A percentile compares a stretch with the other conserved stretches of the same genome.
These are phyloP conservation scores for Drosophila paranaensis DNA, from an alignment of 2,888 invertebrate genomes.

Conservation along the genomic window DNA sequence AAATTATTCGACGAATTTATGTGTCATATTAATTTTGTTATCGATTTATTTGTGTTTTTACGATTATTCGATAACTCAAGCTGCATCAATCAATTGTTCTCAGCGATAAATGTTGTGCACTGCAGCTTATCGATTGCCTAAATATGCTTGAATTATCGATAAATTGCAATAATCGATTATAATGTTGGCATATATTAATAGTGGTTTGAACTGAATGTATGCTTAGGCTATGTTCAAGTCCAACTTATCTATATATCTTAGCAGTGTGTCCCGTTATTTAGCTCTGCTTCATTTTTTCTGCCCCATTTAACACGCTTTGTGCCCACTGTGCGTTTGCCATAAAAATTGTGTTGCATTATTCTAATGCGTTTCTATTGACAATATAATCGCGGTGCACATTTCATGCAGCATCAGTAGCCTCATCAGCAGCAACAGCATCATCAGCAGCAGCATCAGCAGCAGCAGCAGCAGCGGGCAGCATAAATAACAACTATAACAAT, in stretches of 20 bases:
- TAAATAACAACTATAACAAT: conserved; percentile 72
- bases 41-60: background rate
- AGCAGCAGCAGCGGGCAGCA: conserved; percentile 27
- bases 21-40: background rate
- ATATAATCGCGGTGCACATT: conserved; percentile 54
- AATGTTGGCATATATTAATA: too few relatives aligned
- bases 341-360: conserved; percentile 53
- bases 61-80: too few relatives aligned
- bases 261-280: background rate
- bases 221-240: background rate
- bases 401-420: conserved; percentile 38
- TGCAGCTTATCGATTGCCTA: too few relatives aligned
- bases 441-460: background rate
- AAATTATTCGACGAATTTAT: background rate
- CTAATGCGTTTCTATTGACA: conserved; percentile 69
- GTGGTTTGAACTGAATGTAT: too few relatives aligned
- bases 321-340: conserved; percentile 15
- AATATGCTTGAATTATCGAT: too few relatives aligned
- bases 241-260: background rate
- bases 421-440: conserved; percentile 4
- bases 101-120: too few relatives aligned
- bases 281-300: background rate
- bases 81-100: too few relatives aligned
- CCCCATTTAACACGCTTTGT: background rate
- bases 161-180: too few relatives aligned